These are phyloP conservation scores for Lipotes vexillifer DNA, from an alignment of 2,113 vertebrate genomes.

Conservation along the genomic window DNA sequence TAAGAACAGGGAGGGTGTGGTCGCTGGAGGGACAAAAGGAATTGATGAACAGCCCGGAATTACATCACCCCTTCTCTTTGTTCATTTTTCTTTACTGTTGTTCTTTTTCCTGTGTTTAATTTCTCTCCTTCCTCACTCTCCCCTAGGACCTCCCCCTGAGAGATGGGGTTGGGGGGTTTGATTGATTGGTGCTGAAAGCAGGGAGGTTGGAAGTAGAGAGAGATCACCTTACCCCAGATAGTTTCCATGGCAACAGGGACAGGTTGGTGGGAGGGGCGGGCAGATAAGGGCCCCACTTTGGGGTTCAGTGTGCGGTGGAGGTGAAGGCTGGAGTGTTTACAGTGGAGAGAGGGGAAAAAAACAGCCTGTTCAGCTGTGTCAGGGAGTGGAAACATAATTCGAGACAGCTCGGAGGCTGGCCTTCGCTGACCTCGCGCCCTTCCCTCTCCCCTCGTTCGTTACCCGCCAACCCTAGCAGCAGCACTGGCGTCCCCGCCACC, in stretches of 20 bases:
- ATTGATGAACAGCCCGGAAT: conserved; percentile 64
- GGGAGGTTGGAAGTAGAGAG: conserved; percentile 71
- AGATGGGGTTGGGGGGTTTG: conserved; percentile 68
- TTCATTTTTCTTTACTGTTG: conserved; percentile 73
- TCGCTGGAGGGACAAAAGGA: conserved; percentile 66
- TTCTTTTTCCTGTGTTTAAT: conserved; percentile 73
- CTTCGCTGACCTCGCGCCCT: neutral
- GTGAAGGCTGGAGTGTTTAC: conserved; percentile 65
- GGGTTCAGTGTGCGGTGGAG: conserved; percentile 60
- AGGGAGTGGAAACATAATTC: conserved; percentile 3
- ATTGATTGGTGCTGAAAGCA: conserved; percentile 74
- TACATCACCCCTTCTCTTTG: conserved; percentile 68
- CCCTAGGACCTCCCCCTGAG: conserved; percentile 70
- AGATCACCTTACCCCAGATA: conserved; percentile 76
- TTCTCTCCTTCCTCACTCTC: conserved; percentile 66
- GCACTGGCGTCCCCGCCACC: neutral
- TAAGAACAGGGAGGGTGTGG: conserved; percentile 44
- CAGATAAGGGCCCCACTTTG: conserved; percentile 72
- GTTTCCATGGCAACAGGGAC: conserved; percentile 75
- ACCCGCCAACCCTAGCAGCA: neutral
- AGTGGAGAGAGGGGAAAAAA: conserved; percentile 24
- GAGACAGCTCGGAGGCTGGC: conserved; percentile 31
- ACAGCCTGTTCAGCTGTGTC: conserved; percentile 41
- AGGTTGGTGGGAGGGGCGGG: conserved; percentile 66
- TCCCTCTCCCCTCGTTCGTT: neutral